phyloP scores from a whole-genome alignment of 2,888 invertebrate genomes.

The Octonoba sinensis region DNA sequence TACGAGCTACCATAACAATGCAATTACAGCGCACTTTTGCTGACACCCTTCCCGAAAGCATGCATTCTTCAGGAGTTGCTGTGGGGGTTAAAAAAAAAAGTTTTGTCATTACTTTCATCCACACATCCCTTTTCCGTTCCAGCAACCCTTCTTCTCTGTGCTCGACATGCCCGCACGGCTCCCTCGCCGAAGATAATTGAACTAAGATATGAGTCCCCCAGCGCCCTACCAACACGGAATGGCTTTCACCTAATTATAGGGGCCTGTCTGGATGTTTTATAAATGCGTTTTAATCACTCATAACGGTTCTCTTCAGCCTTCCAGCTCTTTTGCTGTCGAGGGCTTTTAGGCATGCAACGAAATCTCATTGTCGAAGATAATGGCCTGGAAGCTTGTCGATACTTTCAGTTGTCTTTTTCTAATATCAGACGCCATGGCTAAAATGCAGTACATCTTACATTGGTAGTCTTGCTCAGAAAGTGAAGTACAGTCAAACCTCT shows the following conservation, averaged over 20 bases:
- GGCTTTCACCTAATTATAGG: conserved; percentile 62
- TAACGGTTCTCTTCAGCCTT: conserved; percentile 25
- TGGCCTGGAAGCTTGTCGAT: background rate
- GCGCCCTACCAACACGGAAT: conserved; percentile 49
- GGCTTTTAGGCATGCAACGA: background rate
- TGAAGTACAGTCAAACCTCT: too few relatives aligned
- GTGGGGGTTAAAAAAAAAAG: conserved; percentile 15
- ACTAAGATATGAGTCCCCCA: conserved; percentile 56
- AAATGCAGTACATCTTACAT: too few relatives aligned
- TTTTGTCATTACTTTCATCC: conserved; percentile 47
- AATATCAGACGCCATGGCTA: background rate
- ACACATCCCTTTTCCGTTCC: conserved; percentile 8
- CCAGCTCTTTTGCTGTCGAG: background rate
- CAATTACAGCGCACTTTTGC: conserved; percentile 53
- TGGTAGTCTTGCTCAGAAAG: too few relatives aligned
- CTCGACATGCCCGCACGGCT: conserved; percentile 46
- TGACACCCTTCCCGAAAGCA: conserved; percentile 13
- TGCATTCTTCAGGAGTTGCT: conserved; percentile 49
- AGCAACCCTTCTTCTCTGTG: conserved; percentile 17
- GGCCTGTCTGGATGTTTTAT: conserved; percentile 36
- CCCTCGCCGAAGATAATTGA: conserved; percentile 51
- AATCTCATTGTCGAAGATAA: conserved; percentile 1
- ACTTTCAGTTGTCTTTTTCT: background rate
- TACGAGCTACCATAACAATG: conserved; percentile 57
- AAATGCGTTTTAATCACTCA: conserved; percentile 60